These are phyloP conservation scores for Ctena decussata DNA, from an alignment of 2,888 invertebrate genomes.

Conservation along the genomic window DNA sequence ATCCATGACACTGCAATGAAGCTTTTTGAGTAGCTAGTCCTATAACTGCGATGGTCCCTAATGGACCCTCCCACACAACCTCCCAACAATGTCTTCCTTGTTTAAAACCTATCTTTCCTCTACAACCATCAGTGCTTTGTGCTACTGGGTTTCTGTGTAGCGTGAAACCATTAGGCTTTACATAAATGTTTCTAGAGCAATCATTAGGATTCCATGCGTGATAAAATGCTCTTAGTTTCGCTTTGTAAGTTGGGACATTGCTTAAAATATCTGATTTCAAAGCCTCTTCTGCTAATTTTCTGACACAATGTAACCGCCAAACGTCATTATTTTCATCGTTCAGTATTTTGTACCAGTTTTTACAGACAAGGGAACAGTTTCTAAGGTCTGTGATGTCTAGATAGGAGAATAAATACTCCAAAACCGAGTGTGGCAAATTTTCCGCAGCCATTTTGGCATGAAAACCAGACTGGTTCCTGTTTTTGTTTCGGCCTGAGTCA, in stretches of 20 bases:
- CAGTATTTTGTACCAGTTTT: slow-evolving; percentile 96
- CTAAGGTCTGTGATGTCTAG: slow-evolving; percentile 94
- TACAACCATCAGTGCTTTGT: slow-evolving; percentile 98
- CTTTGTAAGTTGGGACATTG: slow-evolving; percentile 96
- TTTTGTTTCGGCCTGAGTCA: neutral
- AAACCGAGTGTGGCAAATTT: slow-evolving; percentile 79
- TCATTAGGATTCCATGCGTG: slow-evolving; percentile 99
- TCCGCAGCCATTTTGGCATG: slow-evolving; percentile 79
- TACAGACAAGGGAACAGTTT: slow-evolving; percentile 97
- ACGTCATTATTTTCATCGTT: slow-evolving; percentile 98
- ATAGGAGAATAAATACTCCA: slow-evolving; percentile 92
- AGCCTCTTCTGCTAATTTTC: slow-evolving; percentile 94
- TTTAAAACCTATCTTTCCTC: slow-evolving; percentile 94
- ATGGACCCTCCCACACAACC: slow-evolving; percentile 99
- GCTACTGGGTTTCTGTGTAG: slow-evolving; percentile 99
- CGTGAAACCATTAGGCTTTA: slow-evolving; percentile 98
- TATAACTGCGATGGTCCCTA: slow-evolving; percentile 99
- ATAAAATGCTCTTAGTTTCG: slow-evolving; percentile 95
- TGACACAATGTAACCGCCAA: slow-evolving; percentile 96
- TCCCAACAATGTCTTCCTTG: slow-evolving; percentile 99
- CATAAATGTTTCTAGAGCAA: slow-evolving; percentile 98
- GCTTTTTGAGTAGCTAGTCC: slow-evolving; percentile 92
- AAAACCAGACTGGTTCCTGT: neutral
- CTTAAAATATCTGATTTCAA: slow-evolving; percentile 96
- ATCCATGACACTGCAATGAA: slow-evolving; percentile 96